Percentiles rank a stretch among this genome's conserved stretches.
Conservation (phyloP, 2,888 invertebrate species). For the Tipula vernalis region DNA sequence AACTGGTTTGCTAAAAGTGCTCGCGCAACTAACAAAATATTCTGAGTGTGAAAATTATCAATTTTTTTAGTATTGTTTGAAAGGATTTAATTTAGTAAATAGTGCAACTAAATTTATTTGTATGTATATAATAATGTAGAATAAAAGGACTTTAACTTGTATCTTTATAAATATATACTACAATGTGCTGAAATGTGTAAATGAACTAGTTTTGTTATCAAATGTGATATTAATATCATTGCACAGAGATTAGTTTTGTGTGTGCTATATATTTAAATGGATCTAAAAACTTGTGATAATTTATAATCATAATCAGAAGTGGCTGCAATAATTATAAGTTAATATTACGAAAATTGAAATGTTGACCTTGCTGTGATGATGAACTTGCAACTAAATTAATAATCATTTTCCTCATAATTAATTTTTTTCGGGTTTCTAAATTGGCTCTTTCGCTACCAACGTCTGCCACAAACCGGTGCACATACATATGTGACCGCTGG, state of each 20-base stretch:
- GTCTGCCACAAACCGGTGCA: too few relatives aligned
- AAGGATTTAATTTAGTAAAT: neutral
- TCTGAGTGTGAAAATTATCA: neutral
- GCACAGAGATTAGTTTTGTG: neutral
- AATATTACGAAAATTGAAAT: neutral
- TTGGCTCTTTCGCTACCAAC: too few relatives aligned
- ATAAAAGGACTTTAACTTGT: neutral
- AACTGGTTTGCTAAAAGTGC: neutral
- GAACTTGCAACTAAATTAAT: neutral
- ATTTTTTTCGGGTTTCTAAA: neutral
- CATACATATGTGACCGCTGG: too few relatives aligned
- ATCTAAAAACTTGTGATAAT: neutral
- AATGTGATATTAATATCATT: neutral
- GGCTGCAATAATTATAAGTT: neutral
- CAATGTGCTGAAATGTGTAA: neutral
- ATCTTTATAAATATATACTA: neutral
- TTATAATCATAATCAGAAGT: neutral
- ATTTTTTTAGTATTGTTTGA: neutral
- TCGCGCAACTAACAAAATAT: neutral
- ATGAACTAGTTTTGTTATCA: neutral
- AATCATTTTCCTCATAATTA: neutral
- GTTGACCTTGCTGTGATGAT: neutral
- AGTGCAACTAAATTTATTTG: neutral
- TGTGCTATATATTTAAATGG: neutral
- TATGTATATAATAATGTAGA: neutral